Evolutionary conservation across 2,888 invertebrate species (phyloP).

Genomic region (Pristionchus japonicus): DNA sequence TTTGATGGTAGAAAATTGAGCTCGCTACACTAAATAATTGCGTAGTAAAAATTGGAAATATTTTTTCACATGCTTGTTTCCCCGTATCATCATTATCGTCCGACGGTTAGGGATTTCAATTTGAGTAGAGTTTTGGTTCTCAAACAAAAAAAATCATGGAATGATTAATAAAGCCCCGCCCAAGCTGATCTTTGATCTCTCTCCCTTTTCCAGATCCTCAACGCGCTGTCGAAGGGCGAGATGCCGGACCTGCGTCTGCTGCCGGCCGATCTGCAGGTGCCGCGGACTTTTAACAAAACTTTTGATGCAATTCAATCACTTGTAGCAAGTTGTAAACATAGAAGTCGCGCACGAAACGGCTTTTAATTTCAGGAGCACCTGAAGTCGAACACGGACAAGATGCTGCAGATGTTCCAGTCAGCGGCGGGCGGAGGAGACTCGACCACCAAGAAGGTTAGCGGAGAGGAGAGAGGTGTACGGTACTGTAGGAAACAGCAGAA

Average conservation of each 20-base stretch:
- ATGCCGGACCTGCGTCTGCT: constrained; percentile 69
- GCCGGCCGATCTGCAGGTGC: constrained; percentile 65
- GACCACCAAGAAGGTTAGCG: neutral
- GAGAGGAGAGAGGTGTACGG: neutral
- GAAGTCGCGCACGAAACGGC: neutral
- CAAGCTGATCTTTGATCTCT: neutral
- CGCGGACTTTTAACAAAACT: constrained; percentile 4
- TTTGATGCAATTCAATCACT: neutral
- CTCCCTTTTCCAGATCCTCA: constrained; percentile 53
- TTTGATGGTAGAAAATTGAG: too few species aligned
- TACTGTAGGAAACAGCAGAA: neutral
- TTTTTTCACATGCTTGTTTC: too few species aligned
- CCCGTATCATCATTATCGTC: too few species aligned
- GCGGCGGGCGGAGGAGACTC: neutral
- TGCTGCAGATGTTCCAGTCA: constrained; percentile 57
- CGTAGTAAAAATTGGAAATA: too few species aligned
- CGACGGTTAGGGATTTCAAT: too few species aligned
- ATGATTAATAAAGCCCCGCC: too few species aligned
- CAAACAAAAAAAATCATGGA: too few species aligned
- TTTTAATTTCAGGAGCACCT: constrained; percentile 57
- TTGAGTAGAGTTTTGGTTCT: too few species aligned
- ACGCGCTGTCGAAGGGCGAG: constrained; percentile 65
- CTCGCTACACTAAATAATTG: too few species aligned
- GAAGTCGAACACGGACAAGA: constrained; percentile 63
- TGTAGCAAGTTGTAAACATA: neutral